Percentiles rank a stretch among this genome's conserved stretches.
Conservation (phyloP, 2,888 invertebrate genomes). For the Nebria brevicollis region DNA sequence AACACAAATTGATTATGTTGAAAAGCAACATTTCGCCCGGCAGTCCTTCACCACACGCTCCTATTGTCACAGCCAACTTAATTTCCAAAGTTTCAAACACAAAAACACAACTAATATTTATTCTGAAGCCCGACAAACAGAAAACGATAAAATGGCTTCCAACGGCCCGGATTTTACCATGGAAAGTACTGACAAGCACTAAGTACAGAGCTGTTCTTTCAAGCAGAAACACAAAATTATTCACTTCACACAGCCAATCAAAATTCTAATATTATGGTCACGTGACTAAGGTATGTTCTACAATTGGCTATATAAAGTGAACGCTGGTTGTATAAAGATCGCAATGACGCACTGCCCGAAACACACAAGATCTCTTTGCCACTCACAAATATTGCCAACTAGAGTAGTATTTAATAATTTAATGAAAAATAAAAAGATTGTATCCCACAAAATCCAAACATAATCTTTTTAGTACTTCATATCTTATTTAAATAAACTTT, state of each 20-base stretch:
- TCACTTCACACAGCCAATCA: background rate
- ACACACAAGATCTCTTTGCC: conserved; percentile 34
- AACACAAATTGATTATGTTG: conserved; percentile 40
- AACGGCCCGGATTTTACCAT: conserved; percentile 59
- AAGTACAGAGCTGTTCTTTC: conserved; percentile 29
- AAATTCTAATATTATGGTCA: background rate
- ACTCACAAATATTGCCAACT: conserved; percentile 4
- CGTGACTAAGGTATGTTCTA: background rate
- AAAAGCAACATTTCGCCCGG: conserved; percentile 45
- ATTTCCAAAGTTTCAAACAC: conserved; percentile 35
- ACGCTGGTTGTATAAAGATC: background rate
- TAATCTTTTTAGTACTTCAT: no score
- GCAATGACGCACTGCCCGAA: conserved; percentile 38
- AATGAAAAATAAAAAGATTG: no score
- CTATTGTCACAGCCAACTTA: conserved; percentile 39
- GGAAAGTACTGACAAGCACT: conserved; percentile 32
- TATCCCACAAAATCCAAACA: no score
- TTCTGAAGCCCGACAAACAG: conserved; percentile 43
- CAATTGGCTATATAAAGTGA: background rate
- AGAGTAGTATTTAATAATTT: background rate
- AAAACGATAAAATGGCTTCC: conserved; percentile 62
- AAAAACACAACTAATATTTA: conserved; percentile 44
- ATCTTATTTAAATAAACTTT: no score
- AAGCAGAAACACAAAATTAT: background rate
- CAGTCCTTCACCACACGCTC: conserved; percentile 32